Evolutionary conservation across 2,888 invertebrate genomes (phyloP).

Genomic region (Sinodicranocentrus sp.): DNA sequence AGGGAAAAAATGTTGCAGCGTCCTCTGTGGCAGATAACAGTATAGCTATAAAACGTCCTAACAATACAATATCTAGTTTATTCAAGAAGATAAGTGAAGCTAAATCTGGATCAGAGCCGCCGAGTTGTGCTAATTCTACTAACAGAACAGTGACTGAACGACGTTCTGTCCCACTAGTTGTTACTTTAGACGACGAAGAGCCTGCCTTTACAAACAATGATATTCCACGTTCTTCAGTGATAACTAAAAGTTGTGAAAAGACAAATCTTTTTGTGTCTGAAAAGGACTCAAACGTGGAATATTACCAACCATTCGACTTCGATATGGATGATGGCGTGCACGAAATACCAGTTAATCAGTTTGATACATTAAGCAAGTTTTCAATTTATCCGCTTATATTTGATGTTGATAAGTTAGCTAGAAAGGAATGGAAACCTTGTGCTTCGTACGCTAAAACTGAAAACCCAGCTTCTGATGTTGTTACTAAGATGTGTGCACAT

Average conservation of each 20-base stretch:
- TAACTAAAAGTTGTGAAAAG: too few species aligned
- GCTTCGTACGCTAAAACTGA: constrained; percentile 24
- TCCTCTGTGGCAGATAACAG: background rate
- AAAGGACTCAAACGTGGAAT: background rate
- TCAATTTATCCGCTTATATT: too few species aligned
- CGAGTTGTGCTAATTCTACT: too few species aligned
- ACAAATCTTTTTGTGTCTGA: too few species aligned
- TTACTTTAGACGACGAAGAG: too few species aligned
- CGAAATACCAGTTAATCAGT: background rate
- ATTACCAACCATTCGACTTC: too few species aligned
- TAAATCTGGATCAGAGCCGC: background rate
- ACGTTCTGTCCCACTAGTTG: too few species aligned
- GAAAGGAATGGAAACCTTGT: constrained; percentile 40
- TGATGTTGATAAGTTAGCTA: constrained; percentile 8
- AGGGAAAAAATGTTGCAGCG: constrained; percentile 5
- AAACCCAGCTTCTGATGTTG: background rate
- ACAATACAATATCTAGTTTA: background rate
- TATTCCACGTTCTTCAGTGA: too few species aligned
- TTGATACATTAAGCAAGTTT: too few species aligned
- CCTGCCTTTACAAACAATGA: too few species aligned
- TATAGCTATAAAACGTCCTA: background rate
- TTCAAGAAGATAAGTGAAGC: constrained; percentile 17
- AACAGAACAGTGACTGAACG: too few species aligned
- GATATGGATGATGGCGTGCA: too few species aligned
- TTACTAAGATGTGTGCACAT: background rate